Evolutionary conservation across 1,140 invertebrate species (phyloP).

Genomic region (Episyrphus balteatus): DNA sequence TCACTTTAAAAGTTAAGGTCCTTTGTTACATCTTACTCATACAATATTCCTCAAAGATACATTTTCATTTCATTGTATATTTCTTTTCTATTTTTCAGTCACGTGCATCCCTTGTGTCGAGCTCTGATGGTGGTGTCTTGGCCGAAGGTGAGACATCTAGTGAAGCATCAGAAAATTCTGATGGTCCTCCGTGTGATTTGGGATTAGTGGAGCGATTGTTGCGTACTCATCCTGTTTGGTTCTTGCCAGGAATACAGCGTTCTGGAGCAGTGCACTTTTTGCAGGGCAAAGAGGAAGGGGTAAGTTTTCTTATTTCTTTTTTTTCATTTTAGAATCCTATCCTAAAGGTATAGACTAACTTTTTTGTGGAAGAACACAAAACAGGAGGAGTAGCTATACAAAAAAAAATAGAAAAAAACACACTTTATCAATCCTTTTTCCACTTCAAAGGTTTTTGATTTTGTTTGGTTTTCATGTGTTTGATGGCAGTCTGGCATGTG

Average conservation of each 20-base stretch:
- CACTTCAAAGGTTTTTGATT: too few species aligned
- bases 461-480: too few species aligned
- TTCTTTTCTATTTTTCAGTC: conserved; percentile 20
- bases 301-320: conserved; percentile 40
- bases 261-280: conserved; percentile 85
- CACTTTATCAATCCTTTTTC: too few species aligned
- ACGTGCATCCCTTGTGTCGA: conserved; percentile 34
- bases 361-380: too few species aligned
- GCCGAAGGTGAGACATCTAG: conserved; percentile 36
- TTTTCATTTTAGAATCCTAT: too few species aligned
- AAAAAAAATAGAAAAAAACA: conserved; percentile 8
- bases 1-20: too few species aligned
- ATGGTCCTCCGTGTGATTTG: conserved; percentile 59
- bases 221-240: conserved; percentile 89
- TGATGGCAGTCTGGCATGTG: too few species aligned
- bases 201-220: conserved; percentile 76
- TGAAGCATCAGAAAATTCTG: conserved; percentile 32
- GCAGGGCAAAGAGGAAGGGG: conserved; percentile 85
- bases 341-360: too few species aligned
- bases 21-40: too few species aligned
- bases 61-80: neutral
- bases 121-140: conserved; percentile 35
- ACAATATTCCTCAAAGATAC: neutral
- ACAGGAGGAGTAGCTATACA: neutral
- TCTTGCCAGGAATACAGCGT: conserved; percentile 83